Conservation (phyloP, 1,140 invertebrate genomes). For the Drosophila quadrilineata region DNA sequence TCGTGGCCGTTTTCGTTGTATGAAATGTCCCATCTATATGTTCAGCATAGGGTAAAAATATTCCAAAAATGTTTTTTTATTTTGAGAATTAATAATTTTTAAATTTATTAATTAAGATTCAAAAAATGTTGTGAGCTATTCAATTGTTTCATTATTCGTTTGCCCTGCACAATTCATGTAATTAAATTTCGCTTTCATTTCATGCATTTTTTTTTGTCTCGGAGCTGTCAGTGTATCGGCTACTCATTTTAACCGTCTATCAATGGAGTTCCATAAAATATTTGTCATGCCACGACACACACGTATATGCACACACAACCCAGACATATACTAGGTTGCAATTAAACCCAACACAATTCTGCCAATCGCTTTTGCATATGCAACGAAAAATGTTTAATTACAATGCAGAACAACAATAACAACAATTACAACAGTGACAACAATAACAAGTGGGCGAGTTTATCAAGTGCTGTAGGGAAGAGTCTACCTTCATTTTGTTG, state of each 20-base stretch:
- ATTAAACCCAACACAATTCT: conserved; percentile 55
- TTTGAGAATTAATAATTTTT: too few relatives aligned
- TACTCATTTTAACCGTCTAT: conserved; percentile 52
- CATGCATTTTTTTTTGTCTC: background rate
- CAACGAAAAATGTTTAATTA: conserved; percentile 72
- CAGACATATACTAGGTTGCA: conserved; percentile 30
- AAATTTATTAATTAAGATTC: too few relatives aligned
- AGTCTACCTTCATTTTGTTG: too few relatives aligned
- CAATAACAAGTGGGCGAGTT: conserved; percentile 10
- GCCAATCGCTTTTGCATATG: conserved; percentile 55
- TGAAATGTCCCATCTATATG: too few relatives aligned
- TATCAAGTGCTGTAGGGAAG: background rate
- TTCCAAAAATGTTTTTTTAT: too few relatives aligned
- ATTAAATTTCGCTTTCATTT: conserved; percentile 12
- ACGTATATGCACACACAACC: conserved; percentile 7
- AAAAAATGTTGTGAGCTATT: too few relatives aligned
- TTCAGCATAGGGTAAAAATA: too few relatives aligned
- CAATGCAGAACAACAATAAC: conserved; percentile 42
- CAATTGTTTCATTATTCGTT: too few relatives aligned
- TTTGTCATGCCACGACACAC: conserved; percentile 32
- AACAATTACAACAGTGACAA: conserved; percentile 34
- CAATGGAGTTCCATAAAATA: conserved; percentile 48
- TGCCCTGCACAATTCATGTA: background rate
- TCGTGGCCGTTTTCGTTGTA: too few relatives aligned
- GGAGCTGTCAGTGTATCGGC: conserved; percentile 29